Conservation (phyloP, 2,888 invertebrate species). For the Oscheius onirici region DNA sequence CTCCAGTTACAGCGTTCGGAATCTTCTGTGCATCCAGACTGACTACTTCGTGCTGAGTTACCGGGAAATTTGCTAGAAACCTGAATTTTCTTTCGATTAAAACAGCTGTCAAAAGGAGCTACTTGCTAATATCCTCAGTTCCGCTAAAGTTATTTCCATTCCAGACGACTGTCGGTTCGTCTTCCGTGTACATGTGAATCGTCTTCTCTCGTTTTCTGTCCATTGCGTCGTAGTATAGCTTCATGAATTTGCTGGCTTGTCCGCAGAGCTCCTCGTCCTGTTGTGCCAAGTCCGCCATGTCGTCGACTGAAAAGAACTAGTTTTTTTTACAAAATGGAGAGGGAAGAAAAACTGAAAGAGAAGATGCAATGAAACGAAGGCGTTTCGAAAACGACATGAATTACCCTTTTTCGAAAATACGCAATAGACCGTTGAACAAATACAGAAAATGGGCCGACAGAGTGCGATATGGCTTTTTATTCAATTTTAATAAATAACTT, state of each 20-base stretch:
- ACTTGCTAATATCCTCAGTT: conserved; percentile 82
- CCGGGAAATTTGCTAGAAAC: conserved; percentile 85
- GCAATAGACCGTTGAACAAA: not conserved
- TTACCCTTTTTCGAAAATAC: conserved; percentile 1
- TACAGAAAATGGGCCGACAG: not conserved
- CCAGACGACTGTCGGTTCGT: conserved; percentile 87
- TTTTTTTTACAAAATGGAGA: not conserved
- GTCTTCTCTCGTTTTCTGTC: conserved; percentile 79
- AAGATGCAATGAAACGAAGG: too few species aligned
- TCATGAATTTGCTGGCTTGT: conserved; percentile 85
- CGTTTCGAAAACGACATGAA: not conserved
- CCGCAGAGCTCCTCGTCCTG: conserved; percentile 36
- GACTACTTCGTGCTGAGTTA: conserved; percentile 81
- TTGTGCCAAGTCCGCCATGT: not conserved
- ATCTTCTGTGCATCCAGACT: conserved; percentile 84
- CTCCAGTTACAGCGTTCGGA: conserved; percentile 33
- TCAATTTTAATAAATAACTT: not conserved
- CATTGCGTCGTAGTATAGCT: conserved; percentile 86
- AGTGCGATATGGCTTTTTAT: not conserved
- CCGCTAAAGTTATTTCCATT: conserved; percentile 88
- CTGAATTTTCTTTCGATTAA: conserved; percentile 72
- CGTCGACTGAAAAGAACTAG: not conserved
- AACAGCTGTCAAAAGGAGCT: conserved; percentile 9
- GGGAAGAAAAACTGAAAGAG: not conserved
- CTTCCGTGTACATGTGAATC: conserved; percentile 71